Evolutionary conservation across 1,140 invertebrate species (phyloP), one percentile per base, ranked within the genome.

Genomic region (Drosophila chauvacae): DNA sequence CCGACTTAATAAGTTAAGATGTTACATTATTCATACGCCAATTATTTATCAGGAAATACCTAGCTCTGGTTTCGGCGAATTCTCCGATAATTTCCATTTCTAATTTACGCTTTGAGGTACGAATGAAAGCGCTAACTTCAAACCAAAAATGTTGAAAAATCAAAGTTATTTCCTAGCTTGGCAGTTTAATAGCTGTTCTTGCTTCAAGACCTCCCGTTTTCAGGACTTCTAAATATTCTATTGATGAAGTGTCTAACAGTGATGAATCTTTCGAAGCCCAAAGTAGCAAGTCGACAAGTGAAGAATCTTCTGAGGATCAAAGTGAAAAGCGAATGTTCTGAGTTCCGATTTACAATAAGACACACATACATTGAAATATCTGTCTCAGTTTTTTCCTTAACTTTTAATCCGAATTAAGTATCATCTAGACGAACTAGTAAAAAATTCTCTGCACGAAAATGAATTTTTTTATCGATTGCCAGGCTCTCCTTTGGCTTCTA

Each of bases 1-100:
- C 78, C 47, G 59, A 60, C 72, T 88, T 80, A 88, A 87, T 87
- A 83, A 80, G 83, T 64, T 88, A 68, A 69, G 57, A 74, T 62
- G 80, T 63, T 77, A 61, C 28, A 28, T 7, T 28, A 7, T 28
- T 28, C 0, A 28, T 88, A 33, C 10, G 28, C 7, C 42, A 58
- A 58, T 7, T 5, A 44, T 39, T 58, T 23, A 11, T 4, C 11
- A 16, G 37, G 37, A 42, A 71, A 35, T 35, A 20, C n/a, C 23
- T 18, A 55, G 9, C 20, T 37, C 39, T 63, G n/a, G n/a, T 3
- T 30, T 63, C n/a, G 30, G 35, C 11, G 30, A 63, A 7, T 30
- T 26, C 18, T 11, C 2, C 18, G 60, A 60, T 11, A 66, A 66
- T 33, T 66, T 18, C 39, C 16, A 5, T 69, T 44, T 1, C 9